Base-by-base conservation (phyloP, 1,140 invertebrate species). In the Tyrophagus putrescentiae region DNA sequence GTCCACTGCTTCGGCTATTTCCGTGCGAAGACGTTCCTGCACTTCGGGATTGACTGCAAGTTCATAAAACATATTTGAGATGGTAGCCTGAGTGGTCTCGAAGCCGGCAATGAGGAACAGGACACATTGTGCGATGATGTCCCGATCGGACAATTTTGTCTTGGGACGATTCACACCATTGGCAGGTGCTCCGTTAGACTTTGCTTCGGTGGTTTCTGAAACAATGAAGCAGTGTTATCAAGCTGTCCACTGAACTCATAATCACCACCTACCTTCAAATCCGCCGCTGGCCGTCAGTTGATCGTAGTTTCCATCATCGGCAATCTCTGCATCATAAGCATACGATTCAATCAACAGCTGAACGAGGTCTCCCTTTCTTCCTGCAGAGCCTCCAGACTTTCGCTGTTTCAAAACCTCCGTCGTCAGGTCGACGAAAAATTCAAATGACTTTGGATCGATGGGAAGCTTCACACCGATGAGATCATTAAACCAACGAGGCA, bases 41-140 rank as follows among this genome's bases (percentile, higher is more conserved):
- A 80, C 72, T 3, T 78, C 74, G 1, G 74, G 73, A 67, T 82
- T 72, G 34, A 78, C 70, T 1, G 84, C 79, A 48, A 89, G 67
- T 65, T 82, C 78, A 64, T 83, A 79, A 0, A 84, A 67, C 6
- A 77, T 73, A 66, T 81, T 82, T 0, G 78, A 71, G 57, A 88
- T 76, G 1, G 80, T 75, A 4, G 79, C 80, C 0, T 83, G 81
- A 0, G 83, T 83, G 0, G 86, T 87, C 68, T 88, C 84, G 57
- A 81, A 83, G 4, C 84, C 82, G 41, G 83, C 84, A 1, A 78
- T 70, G 52, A 84, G 82, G 66, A 85, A 85, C 5, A 82, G 73
- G 39, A 81, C 77, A 0, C 75, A 73, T 69, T 82, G 78, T 0
- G 79, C 79, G 0, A 79, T 32, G 23, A 60, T 60, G n/a, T 60